phyloP scores from a whole-genome alignment of 2,888 invertebrate species.

The Stenchaetothrips biformis region DNA sequence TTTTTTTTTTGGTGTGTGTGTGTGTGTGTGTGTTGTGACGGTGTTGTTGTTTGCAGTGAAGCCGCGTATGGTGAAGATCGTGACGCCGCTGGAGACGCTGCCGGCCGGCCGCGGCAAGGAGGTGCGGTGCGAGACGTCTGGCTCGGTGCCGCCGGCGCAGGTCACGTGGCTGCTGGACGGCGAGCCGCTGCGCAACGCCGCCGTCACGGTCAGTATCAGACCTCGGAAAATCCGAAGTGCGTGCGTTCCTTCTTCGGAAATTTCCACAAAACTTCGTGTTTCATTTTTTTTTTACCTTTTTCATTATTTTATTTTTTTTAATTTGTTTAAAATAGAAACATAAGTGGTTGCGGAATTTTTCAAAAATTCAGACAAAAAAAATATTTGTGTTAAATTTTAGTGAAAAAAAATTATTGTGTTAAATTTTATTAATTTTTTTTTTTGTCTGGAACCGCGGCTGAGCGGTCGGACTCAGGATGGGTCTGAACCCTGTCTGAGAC shows the following conservation, averaged over 20 bases:
- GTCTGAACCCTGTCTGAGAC: too few species aligned
- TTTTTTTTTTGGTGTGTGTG: background rate
- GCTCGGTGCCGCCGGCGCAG: constrained; percentile 77
- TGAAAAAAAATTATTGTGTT: too few species aligned
- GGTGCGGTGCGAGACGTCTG: constrained; percentile 72
- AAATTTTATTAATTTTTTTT: too few species aligned
- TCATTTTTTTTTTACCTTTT: too few species aligned
- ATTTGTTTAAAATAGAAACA: too few species aligned
- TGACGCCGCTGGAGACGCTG: constrained; percentile 60
- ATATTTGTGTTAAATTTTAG: too few species aligned
- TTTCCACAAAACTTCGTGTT: too few species aligned
- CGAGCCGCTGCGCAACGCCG: constrained; percentile 58
- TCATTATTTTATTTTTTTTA: too few species aligned
- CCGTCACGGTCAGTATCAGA: constrained; percentile 52
- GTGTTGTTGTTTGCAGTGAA: constrained; percentile 60
- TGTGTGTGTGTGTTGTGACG: constrained; percentile 3
- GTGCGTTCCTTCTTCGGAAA: too few species aligned
- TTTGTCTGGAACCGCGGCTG: too few species aligned
- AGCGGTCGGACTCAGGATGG: too few species aligned
- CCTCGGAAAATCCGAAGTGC: background rate
- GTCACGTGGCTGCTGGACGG: constrained; percentile 75
- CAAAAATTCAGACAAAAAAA: background rate
- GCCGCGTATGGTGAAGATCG: constrained; percentile 68
- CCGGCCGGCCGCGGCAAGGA: constrained; percentile 69
- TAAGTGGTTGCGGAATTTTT: too few species aligned